Base-by-base conservation (phyloP, 2,888 invertebrate genomes). In the Oscheius sp. region DNA sequence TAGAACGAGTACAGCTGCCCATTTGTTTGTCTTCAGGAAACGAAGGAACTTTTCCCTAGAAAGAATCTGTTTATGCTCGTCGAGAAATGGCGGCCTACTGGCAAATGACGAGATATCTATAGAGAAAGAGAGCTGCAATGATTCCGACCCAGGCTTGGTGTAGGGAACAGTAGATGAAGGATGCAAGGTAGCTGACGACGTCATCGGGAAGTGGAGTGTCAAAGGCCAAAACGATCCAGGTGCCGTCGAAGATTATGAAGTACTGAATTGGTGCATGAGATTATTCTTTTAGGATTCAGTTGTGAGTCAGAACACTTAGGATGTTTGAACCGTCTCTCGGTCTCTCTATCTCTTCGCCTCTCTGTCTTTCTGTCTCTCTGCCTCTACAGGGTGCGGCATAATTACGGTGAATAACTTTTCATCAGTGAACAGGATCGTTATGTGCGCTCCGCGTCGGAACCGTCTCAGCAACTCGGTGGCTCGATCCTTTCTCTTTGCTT, bases 91-190 rank as follows among this genome's bases (percentile, higher is more conserved):
- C 10, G 5, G 53, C 53, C 3, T 53, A 53, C 53, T 53, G 53
- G 29, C 53, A 53, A 21, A 53, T 53, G 21, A 53, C 53, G 29
- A 53, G n/a, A 53, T 53, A 53, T 21, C 53, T n/a, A 53, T 53
- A 53, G 53, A 53, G 53, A 10, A 53, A 53, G 29, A 53, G n/a
- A 53, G 53, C 53, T 7, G 53, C 53, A 7, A 53, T 53, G 10
- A 53, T 53, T 21, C 53, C 53, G 53, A 53, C 53, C n/a, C 29
- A 53, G 29, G 10, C 29, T 53, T 53, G 53, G 29, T 53, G 53
- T 21, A 53, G 53, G 29, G 53, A 7, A 29, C 53, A 53, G 29
- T 53, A 53, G 29, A 53, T 29, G 29, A 53, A n/a, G 4, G 53
- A 53, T 7, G 53, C 29, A 5, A 53, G 29, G 10, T 53, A 53